Base-by-base conservation (phyloP, 92 coral and sea anemone species). In the Paramuricea clavata region DNA sequence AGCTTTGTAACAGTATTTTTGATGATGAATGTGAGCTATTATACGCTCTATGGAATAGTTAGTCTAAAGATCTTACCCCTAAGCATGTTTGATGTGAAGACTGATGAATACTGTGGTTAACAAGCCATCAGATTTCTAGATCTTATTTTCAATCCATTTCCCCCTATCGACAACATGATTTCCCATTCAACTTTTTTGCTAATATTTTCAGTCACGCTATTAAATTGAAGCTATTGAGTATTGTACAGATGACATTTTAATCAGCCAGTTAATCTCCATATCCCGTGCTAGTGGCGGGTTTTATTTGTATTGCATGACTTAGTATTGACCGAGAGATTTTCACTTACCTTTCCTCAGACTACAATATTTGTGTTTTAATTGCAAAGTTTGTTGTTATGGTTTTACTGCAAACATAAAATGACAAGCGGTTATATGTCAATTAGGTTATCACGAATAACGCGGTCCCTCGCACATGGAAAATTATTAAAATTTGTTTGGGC, bases 181-280 rank as follows among this genome's bases (percentile, higher is more conserved):
- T 32, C 21, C 26, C 52, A 21, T 30, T 16, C 4, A 30, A 3
- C 57, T 21, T 31, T 42, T n/a, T 19, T 73, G n/a, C 8, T 41
- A 33, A 21, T 33, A n/a, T 52, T 73, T 73, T 73, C n/a, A n/a
- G 60, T 73, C 79, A 42, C 59, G 56, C 59, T 21, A 73, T 73
- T 73, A 39, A 73, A 73, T 19, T 52, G 34, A 21, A 10, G 32
- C 35, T 39, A 73, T n/a, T n/a, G n/a, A n/a, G n/a, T n/a, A n/a
- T 39, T 22, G 57, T 35, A 23, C 36, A 30, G 39, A 30, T 35
- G 74, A 30, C 44, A 35, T 67, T 35, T n/a, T 50, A 39, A 76
- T 76, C 27, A 68, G 49, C 26, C 43, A 10, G 82, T 50, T 76
- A 76, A 76, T 76, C 82, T 50, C 21, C 82, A 50, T 32, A 49